Base-by-base conservation (phyloP, 2,797 vertebrate species). In the Enteromius anoplus region DNA sequence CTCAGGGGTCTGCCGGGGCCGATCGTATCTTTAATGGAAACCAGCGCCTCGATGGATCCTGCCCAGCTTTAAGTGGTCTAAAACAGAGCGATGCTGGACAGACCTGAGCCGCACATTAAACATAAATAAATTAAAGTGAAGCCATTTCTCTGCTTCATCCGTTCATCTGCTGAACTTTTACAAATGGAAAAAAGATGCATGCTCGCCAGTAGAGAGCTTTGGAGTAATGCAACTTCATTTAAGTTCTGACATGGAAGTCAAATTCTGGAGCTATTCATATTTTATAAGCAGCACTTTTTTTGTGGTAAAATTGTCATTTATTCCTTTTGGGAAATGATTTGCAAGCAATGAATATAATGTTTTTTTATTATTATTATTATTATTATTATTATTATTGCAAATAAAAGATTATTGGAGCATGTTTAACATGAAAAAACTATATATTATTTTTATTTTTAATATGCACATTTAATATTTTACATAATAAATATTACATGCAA, bases 101-200 rank as follows among this genome's bases (percentile, higher is more conserved):
- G 71, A 86, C 84, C 78, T 40, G 55, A 81, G 65, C 81, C 32
- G 66, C 85, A 86, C 88, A 90, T 89, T 90, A 90, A 83, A 90
- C 86, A 91, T 89, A 89, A 90, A 91, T 91, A 91, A 90, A 88
- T 89, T 75, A 89, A 87, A 88, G 84, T 88, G 88, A 77, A 88
- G 73, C 86, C 85, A 82, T 88, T 77, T 81, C 73, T 83, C 45
- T 84, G 85, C 75, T 73, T 86, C 84, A 77, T 82, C 76, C 62
- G 66, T 84, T 87, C 72, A 83, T 82, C 84, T 47, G 68, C 82
- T 85, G 86, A 89, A 82, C 86, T 87, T 87, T 86, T 88, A 88
- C 82, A 85, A 87, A 88, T 86, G 81, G 86, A 87, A 89, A 86
- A 86, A 86, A 89, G 77, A 86, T 71, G 81, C 78, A 86, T 73